phyloP scores from a whole-genome alignment of 2,113 vertebrate genomes.

The Phalacrocorax pelagicus region DNA sequence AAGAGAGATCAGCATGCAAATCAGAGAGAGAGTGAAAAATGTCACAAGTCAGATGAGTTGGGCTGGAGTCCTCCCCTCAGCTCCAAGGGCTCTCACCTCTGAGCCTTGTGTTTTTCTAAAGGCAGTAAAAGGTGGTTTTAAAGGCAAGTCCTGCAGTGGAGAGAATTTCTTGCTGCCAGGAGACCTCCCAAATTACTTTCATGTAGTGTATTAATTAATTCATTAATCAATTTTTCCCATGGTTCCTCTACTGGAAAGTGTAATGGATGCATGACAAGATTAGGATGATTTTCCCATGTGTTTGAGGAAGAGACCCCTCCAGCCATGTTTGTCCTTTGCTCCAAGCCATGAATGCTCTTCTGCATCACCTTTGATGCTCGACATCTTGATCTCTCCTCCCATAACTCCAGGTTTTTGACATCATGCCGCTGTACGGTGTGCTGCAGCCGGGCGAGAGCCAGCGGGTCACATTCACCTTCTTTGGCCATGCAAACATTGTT shows the following conservation, averaged over 20 bases:
- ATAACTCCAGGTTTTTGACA: constrained; percentile 82
- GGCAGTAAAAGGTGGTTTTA: not conserved
- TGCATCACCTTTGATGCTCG: fast-evolving
- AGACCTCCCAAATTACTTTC: not conserved
- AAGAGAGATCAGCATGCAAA: fast-evolving
- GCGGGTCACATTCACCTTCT: constrained; percentile 80
- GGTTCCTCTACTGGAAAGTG: not conserved
- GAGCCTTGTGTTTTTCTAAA: not conserved
- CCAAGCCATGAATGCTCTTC: not conserved
- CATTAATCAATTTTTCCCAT: not conserved
- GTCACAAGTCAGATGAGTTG: not conserved
- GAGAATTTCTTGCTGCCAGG: not conserved
- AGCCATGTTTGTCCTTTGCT: not conserved
- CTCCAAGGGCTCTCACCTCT: not conserved
- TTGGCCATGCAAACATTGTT: constrained; percentile 71
- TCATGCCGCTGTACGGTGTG: constrained; percentile 77
- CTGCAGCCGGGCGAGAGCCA: constrained; percentile 79
- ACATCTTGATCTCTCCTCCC: fast-evolving
- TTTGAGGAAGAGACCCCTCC: not conserved
- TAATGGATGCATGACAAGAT: not conserved
- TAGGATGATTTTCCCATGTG: not conserved
- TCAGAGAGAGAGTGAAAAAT: not conserved
- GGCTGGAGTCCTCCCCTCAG: not conserved
- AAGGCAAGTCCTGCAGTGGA: not conserved
- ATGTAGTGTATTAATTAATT: not conserved